Evolutionary conservation across 2,113 vertebrate species (phyloP).

Genomic region (Prietella phreatophila): DNA sequence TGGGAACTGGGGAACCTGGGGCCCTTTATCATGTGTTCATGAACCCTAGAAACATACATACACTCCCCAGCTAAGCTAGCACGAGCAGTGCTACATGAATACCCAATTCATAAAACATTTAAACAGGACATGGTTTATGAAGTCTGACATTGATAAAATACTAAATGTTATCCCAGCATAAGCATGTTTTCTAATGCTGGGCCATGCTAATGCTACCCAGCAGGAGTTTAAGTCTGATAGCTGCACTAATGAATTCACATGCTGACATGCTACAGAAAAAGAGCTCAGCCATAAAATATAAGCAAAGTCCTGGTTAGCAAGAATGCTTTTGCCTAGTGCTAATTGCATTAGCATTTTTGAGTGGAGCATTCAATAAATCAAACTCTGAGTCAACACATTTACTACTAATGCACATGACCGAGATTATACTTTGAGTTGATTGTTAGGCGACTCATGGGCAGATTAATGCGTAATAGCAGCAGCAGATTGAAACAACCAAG

Average conservation of each 20-base stretch:
- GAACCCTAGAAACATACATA: too few species aligned
- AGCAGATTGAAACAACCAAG: constrained; percentile 5
- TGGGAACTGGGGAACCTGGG: too few species aligned
- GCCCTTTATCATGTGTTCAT: too few species aligned
- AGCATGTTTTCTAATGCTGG: neutral
- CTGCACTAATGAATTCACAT: constrained; percentile 11
- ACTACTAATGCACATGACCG: neutral
- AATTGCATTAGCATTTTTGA: neutral
- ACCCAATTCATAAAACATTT: neutral
- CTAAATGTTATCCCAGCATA: neutral
- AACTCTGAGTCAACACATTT: neutral
- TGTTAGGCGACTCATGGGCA: neutral
- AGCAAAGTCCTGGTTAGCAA: neutral
- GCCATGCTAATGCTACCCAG: neutral
- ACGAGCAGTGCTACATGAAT: neutral
- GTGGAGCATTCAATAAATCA: neutral
- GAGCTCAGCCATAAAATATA: neutral
- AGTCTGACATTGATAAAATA: neutral
- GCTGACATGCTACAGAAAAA: constrained; percentile 13
- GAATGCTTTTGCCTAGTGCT: neutral
- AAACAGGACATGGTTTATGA: neutral
- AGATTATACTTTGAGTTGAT: neutral
- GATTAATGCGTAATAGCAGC: neutral
- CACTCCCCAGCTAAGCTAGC: neutral
- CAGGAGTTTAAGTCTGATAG: neutral